Evolutionary conservation across 2,797 vertebrate species (phyloP).

Genomic region (Poecile montanus): DNA sequence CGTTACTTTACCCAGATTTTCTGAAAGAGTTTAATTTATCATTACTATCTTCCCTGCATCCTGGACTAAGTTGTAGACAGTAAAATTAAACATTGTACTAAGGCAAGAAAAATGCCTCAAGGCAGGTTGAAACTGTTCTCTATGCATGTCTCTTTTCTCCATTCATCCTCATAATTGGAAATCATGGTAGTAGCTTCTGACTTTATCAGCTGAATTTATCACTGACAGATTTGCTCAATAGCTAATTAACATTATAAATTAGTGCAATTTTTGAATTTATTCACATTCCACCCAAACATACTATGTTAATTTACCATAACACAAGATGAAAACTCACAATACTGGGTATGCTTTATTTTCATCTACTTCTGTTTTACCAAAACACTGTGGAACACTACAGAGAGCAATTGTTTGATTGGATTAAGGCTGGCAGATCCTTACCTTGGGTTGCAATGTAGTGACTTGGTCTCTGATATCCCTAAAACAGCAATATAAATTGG

Average conservation of each 20-base stretch:
- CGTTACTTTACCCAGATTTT: neutral
- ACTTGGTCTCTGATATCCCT: constrained; percentile 98
- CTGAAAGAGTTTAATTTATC: constrained; percentile 5
- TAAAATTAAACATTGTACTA: neutral
- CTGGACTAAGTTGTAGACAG: neutral
- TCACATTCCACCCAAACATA: neutral
- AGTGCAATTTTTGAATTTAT: neutral
- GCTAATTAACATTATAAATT: constrained; percentile 44
- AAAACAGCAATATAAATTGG: constrained; percentile 75
- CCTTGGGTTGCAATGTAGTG: constrained; percentile 99
- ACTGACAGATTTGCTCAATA: constrained; percentile 12
- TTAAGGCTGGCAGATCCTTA: constrained; percentile 72
- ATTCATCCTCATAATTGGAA: constrained; percentile 19
- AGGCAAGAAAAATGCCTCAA: neutral
- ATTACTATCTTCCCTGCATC: neutral
- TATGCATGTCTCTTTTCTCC: neutral
- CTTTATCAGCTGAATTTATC: neutral
- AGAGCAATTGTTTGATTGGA: neutral
- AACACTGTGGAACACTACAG: neutral
- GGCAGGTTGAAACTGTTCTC: neutral
- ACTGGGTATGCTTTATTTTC: neutral
- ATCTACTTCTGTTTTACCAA: neutral
- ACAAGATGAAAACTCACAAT: neutral
- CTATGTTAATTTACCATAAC: neutral
- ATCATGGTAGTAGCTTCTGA: neutral